Percentiles rank a stretch among this genome's conserved stretches.
phyloP scores from a whole-genome alignment of 2,888 invertebrate genomes.

The Drosophila merina region DNA sequence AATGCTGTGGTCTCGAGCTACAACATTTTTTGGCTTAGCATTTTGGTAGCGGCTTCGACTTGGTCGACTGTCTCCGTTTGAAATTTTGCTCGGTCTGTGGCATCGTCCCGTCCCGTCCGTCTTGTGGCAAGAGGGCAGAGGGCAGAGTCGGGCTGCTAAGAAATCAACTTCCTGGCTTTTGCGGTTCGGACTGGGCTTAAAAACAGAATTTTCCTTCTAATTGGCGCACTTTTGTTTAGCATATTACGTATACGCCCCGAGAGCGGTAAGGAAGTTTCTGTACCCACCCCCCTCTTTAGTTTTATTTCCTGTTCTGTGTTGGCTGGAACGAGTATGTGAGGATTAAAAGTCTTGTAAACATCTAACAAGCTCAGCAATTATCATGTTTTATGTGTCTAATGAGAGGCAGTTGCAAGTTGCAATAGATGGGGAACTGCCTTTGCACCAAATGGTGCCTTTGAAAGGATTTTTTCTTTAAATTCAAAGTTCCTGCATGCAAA shows the following conservation, averaged over 20 bases:
- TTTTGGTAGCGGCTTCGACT: conserved; percentile 19
- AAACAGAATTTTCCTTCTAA: conserved; percentile 72
- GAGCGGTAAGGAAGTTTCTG: conserved; percentile 12
- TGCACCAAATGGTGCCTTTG: neutral
- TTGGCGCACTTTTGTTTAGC: conserved; percentile 78
- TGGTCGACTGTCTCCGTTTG: conserved; percentile 34
- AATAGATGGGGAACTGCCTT: conserved; percentile 11
- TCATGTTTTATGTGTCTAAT: conserved; percentile 38
- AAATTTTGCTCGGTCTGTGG: conserved; percentile 62
- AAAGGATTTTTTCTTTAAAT: neutral
- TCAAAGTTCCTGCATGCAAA: neutral
- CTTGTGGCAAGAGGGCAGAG: conserved; percentile 16
- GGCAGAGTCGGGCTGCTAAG: conserved; percentile 60
- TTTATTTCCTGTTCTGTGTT: conserved; percentile 6
- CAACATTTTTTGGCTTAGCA: conserved; percentile 52
- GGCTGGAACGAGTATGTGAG: conserved; percentile 12
- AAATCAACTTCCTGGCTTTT: conserved; percentile 76
- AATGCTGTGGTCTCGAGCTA: conserved; percentile 59
- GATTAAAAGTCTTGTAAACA: conserved; percentile 55
- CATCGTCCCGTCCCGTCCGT: conserved; percentile 7
- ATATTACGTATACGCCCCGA: conserved; percentile 50
- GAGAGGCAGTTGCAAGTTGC: conserved; percentile 7
- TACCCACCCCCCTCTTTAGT: conserved; percentile 4
- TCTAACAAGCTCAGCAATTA: conserved; percentile 77
- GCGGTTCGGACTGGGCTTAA: conserved; percentile 68